A percentile compares a stretch with the other conserved stretches of the same genome.
These are phyloP conservation scores for Lutraria lutraria DNA, from an alignment of 2,888 invertebrate species.

Conservation along the genomic window DNA sequence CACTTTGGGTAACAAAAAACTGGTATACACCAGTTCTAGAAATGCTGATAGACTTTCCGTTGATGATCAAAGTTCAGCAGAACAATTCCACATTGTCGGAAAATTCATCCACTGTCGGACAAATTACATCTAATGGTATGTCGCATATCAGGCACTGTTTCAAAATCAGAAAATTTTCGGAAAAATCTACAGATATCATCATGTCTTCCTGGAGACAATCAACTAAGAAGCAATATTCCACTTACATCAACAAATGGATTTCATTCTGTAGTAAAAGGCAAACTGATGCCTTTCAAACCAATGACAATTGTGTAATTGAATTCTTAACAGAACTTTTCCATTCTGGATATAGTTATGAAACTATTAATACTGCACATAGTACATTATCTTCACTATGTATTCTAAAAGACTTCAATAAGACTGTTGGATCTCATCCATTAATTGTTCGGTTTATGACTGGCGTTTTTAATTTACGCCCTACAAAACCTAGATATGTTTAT, in stretches of 20 bases:
- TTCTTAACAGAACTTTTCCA: no score
- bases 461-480: no score
- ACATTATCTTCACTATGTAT: no score
- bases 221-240: no score
- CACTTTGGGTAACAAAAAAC: no score
- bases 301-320: slow-evolving; percentile 27
- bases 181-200: slow-evolving; percentile 38
- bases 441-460: no score
- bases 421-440: no score
- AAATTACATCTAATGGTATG: slow-evolving; percentile 47
- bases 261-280: slow-evolving; percentile 23
- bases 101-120: slow-evolving; percentile 35
- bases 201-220: slow-evolving; percentile 54
- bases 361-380: no score
- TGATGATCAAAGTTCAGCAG: slow-evolving; percentile 31
- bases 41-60: slow-evolving; percentile 37
- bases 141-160: no score
- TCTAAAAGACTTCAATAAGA: no score
- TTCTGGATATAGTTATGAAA: no score
- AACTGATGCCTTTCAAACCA: slow-evolving; percentile 14
- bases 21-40: slow-evolving; percentile 15
- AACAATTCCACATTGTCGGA: not conserved
- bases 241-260: slow-evolving; percentile 33
- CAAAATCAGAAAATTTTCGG: slow-evolving; percentile 40
- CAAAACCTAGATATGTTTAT: no score